A percentile compares a stretch with the other conserved stretches of the same genome.
Evolutionary conservation across 2,888 invertebrate genomes (phyloP).

Genomic region (Rutpela maculata): DNA sequence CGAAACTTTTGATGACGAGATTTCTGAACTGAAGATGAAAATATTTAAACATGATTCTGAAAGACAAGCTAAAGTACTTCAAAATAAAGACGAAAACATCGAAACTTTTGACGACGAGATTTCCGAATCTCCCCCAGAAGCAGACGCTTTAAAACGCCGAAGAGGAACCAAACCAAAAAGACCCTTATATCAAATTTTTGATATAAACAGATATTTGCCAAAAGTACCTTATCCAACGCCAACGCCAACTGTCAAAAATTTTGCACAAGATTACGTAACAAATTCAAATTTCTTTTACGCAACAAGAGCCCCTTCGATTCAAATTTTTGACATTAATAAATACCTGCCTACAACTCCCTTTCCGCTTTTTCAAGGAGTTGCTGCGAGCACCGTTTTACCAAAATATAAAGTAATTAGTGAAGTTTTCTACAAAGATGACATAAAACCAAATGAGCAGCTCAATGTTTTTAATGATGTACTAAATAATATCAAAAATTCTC

Average conservation of each 20-base stretch:
- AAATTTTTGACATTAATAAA: conserved; percentile 45
- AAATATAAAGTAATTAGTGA: conserved; percentile 66
- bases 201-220: conserved; percentile 51
- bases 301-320: background rate
- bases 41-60: background rate
- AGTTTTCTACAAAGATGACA: conserved; percentile 71
- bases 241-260: conserved; percentile 11
- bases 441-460: conserved; percentile 72
- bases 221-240: conserved; percentile 29
- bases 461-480: conserved; percentile 75
- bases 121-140: conserved; percentile 47
- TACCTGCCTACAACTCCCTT: conserved; percentile 44
- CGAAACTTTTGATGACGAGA: background rate
- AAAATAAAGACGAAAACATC: background rate
- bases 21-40: background rate
- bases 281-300: background rate
- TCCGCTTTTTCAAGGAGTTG: conserved; percentile 32
- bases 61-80: background rate
- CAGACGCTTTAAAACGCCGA: conserved; percentile 49
- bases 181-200: conserved; percentile 56
- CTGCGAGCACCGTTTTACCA: conserved; percentile 58
- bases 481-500: conserved; percentile 73
- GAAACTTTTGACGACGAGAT: background rate
- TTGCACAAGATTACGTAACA: background rate
- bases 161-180: conserved; percentile 48